These are phyloP conservation scores for Dynastes grantii DNA, from an alignment of 2,888 invertebrate species.

Conservation along the genomic window DNA sequence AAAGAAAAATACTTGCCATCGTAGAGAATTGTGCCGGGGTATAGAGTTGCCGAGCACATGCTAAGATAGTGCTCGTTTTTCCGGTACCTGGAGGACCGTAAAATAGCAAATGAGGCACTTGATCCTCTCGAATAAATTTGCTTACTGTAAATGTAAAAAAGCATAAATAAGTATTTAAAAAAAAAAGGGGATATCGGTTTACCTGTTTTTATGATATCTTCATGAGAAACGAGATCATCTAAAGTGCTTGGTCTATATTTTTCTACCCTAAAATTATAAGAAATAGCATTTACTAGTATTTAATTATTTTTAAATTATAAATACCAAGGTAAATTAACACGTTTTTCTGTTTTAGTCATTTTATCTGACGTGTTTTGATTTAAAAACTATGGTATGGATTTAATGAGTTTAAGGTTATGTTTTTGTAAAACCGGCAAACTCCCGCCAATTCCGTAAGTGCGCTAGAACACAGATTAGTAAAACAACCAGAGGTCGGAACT, in stretches of 20 bases:
- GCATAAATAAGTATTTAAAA: constrained; percentile 49
- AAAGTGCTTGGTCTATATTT: constrained; percentile 95
- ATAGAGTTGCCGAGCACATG: constrained; percentile 94
- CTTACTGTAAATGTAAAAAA: constrained; percentile 75
- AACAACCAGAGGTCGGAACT: too few species aligned
- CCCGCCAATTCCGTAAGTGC: too few species aligned
- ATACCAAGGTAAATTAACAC: constrained; percentile 77
- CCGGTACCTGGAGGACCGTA: constrained; percentile 99
- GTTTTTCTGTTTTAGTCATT: constrained; percentile 57
- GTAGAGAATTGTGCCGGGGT: constrained; percentile 91
- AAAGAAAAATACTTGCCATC: constrained; percentile 79
- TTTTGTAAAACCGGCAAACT: constrained; percentile 22
- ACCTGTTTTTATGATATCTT: constrained; percentile 97
- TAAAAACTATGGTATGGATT: background rate
- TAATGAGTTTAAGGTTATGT: constrained; percentile 3
- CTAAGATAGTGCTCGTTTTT: constrained; percentile 97
- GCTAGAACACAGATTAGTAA: too few species aligned
- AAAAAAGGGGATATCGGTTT: constrained; percentile 56
- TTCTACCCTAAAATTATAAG: constrained; percentile 86
- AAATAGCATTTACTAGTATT: background rate
- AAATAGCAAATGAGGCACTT: constrained; percentile 95
- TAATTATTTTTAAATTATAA: constrained; percentile 55
- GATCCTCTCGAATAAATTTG: constrained; percentile 91
- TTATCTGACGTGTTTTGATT: constrained; percentile 20
- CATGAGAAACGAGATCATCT: constrained; percentile 96